Percentiles rank a stretch among this genome's conserved stretches.
Evolutionary conservation across 2,113 vertebrate species (phyloP).

Genomic region (Scatophagus argus): DNA sequence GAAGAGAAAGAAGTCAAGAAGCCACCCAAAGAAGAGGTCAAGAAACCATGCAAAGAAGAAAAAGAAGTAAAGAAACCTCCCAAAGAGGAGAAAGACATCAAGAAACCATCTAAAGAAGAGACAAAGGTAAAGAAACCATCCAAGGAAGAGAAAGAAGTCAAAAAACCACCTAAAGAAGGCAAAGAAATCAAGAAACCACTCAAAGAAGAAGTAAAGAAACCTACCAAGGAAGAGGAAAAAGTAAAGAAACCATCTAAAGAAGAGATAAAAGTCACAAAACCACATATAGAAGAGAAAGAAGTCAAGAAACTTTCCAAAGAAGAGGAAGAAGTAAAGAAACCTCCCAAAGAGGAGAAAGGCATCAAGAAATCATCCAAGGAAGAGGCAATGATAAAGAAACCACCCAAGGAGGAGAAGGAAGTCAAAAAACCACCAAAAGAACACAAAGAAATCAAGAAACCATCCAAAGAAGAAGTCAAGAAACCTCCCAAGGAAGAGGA

Average conservation of each 20-base stretch:
- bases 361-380: not conserved
- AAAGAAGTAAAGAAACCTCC: not conserved
- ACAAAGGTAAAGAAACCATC: not conserved
- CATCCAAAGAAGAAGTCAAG: not conserved
- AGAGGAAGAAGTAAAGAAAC: not conserved
- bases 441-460: not conserved
- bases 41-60: not conserved
- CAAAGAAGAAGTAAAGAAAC: not conserved
- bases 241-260: not conserved
- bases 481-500: not conserved
- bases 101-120: not conserved
- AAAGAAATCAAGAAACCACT: conserved; percentile 8
- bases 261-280: not conserved
- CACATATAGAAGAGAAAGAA: not conserved
- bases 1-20: conserved; percentile 2
- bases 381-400: too few relatives aligned
- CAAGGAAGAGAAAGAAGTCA: not conserved
- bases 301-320: not conserved
- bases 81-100: not conserved
- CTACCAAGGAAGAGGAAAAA: not conserved
- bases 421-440: not conserved
- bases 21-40: not conserved
- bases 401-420: not conserved
- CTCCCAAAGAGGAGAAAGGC: not conserved
- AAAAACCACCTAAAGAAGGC: not conserved